Conservation (phyloP, 35 echinoderm and acorn worm genomes). For the Stichopus chloronotus region DNA sequence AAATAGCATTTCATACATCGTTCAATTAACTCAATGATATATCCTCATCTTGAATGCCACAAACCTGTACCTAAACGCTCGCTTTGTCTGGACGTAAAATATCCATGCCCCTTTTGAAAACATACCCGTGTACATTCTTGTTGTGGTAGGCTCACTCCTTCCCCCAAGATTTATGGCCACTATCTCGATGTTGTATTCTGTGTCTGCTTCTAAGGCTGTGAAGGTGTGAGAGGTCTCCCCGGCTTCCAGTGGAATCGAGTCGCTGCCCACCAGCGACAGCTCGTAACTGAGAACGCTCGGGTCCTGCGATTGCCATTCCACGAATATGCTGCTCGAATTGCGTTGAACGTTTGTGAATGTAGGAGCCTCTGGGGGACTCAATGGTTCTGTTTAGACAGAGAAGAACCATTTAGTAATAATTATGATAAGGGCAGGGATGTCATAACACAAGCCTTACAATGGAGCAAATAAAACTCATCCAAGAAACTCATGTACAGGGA, state of each 20-base stretch:
- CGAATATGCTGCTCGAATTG: neutral
- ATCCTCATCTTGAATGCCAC: too few species aligned
- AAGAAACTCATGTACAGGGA: too few species aligned
- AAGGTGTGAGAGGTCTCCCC: conserved; percentile 4
- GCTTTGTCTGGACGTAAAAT: too few species aligned
- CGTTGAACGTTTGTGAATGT: neutral
- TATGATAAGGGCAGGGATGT: too few species aligned
- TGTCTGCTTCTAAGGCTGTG: conserved; percentile 9
- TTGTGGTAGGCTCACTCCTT: neutral
- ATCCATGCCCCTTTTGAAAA: too few species aligned
- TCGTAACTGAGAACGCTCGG: neutral
- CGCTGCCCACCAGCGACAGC: neutral
- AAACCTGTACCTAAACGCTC: too few species aligned
- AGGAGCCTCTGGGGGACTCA: neutral
- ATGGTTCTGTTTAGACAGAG: neutral
- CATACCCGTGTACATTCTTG: conserved; percentile 15
- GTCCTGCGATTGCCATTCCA: conserved; percentile 26
- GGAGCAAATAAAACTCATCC: too few species aligned
- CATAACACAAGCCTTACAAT: too few species aligned
- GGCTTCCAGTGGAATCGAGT: neutral
- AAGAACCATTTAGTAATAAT: too few species aligned
- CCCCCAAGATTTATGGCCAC: neutral
- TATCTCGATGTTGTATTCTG: conserved; percentile 1
- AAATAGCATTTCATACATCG: too few species aligned
- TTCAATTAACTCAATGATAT: too few species aligned